Evolutionary conservation across 2,797 vertebrate species (phyloP).

Genomic region (Masticophis lateralis): DNA sequence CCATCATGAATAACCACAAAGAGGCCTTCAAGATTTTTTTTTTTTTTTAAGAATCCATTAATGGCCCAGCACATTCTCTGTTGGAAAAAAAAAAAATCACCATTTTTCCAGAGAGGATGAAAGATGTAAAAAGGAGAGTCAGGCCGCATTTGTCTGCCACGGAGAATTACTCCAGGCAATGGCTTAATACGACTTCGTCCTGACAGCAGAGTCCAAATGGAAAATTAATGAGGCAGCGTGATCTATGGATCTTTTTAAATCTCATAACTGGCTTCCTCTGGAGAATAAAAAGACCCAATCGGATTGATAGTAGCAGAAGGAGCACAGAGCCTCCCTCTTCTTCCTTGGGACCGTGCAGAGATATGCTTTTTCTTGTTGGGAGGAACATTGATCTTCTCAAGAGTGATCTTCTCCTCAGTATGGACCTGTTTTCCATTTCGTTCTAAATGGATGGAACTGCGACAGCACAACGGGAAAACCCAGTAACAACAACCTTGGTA

Average conservation of each 20-base stretch:
- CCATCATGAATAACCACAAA: constrained; percentile 64
- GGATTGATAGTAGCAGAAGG: constrained; percentile 63
- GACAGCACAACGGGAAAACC: neutral
- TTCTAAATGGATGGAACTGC: neutral
- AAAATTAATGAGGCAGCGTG: constrained; percentile 67
- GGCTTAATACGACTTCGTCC: constrained; percentile 58
- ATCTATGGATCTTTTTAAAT: constrained; percentile 65
- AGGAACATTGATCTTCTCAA: neutral
- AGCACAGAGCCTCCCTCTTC: constrained; percentile 47
- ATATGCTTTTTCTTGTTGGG: neutral
- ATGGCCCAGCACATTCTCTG: constrained; percentile 48
- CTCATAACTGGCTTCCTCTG: constrained; percentile 63
- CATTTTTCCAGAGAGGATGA: constrained; percentile 34
- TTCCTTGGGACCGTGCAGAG: neutral
- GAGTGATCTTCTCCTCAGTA: neutral
- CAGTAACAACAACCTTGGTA: too few species aligned
- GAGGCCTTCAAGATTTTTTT: constrained; percentile 61
- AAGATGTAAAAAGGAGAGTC: constrained; percentile 57
- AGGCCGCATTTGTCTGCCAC: constrained; percentile 58
- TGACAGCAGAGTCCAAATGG: constrained; percentile 65
- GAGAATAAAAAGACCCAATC: constrained; percentile 70
- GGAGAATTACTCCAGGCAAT: constrained; percentile 60
- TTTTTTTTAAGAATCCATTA: constrained; percentile 55
- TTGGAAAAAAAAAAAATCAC: constrained; percentile 46
- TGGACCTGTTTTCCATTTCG: neutral